Percentiles rank a stretch among this genome's conserved stretches.
Conservation (phyloP, 2,888 invertebrate genomes). For the Hofmannophila pseudospretella region DNA sequence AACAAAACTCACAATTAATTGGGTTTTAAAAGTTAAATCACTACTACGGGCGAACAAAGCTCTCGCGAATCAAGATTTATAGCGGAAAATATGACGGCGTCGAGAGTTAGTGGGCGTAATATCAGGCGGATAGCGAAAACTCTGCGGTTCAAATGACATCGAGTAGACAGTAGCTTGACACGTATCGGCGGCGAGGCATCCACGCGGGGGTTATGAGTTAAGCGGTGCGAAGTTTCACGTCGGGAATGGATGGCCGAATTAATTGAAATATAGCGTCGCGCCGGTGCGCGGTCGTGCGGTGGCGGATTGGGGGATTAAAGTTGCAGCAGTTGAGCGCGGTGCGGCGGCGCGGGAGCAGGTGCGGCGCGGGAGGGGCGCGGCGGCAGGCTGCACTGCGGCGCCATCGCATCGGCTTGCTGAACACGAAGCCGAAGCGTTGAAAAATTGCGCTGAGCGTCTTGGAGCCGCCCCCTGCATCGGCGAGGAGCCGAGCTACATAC, state of each 20-base stretch:
- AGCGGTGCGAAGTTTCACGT: constrained; percentile 55
- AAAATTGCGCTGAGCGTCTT: constrained; percentile 72
- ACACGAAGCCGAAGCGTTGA: constrained; percentile 67
- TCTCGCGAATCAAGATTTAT: constrained; percentile 40
- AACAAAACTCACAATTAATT: constrained; percentile 57
- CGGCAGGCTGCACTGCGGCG: constrained; percentile 41
- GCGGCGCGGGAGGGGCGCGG: constrained; percentile 29
- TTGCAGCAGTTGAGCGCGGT: constrained; percentile 59
- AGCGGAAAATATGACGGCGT: constrained; percentile 31
- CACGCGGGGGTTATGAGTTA: constrained; percentile 47
- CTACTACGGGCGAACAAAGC: constrained; percentile 36
- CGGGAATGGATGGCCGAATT: constrained; percentile 67
- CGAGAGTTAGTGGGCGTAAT: constrained; percentile 20
- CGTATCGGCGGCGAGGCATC: constrained; percentile 14
- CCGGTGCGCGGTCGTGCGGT: constrained; percentile 61
- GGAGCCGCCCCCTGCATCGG: constrained; percentile 52
- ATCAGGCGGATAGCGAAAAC: constrained; percentile 18
- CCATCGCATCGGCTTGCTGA: constrained; percentile 46
- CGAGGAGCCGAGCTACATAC: constrained; percentile 60
- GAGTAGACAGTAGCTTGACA: constrained; percentile 30
- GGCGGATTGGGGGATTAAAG: constrained; percentile 69
- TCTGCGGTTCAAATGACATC: constrained; percentile 22
- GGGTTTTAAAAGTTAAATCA: constrained; percentile 48
- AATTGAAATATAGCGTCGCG: constrained; percentile 74
- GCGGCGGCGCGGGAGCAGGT: constrained; percentile 48